Evolutionary conservation across 2,113 vertebrate genomes (phyloP).

Genomic region (Chaenocephalus aceratus): DNA sequence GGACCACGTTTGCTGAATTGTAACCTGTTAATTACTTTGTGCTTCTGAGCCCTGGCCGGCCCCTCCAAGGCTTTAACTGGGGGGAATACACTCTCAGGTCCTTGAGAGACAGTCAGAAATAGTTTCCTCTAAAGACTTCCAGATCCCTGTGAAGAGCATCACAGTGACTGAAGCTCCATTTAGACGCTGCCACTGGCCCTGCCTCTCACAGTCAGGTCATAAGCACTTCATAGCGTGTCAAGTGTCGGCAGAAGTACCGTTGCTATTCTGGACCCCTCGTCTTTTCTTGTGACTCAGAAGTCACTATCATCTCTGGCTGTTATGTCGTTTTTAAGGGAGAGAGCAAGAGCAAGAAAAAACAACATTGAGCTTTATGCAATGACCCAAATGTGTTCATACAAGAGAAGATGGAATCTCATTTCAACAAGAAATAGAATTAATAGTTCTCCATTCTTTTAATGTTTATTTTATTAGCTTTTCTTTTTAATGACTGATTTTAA

Average conservation of each 20-base stretch:
- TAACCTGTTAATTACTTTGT: conserved; percentile 63
- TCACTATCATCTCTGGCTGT: conserved; percentile 30
- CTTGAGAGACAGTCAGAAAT: conserved; percentile 60
- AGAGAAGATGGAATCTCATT: conserved; percentile 42
- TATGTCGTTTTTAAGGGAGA: neutral
- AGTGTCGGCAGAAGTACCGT: conserved; percentile 46
- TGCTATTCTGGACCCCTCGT: conserved; percentile 45
- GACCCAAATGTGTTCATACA: conserved; percentile 40
- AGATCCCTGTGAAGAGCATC: conserved; percentile 41
- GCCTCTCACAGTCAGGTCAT: conserved; percentile 58
- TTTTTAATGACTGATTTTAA: too few relatives aligned
- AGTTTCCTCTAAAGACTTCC: conserved; percentile 56
- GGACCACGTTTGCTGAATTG: conserved; percentile 36
- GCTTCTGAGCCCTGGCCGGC: conserved; percentile 13
- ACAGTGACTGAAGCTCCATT: conserved; percentile 55
- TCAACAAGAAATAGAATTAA: conserved; percentile 53
- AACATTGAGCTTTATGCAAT: neutral
- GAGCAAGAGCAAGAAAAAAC: neutral
- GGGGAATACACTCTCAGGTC: conserved; percentile 30
- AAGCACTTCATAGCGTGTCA: conserved; percentile 62
- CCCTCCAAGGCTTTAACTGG: conserved; percentile 55
- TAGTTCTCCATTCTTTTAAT: conserved; percentile 21
- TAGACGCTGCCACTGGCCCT: conserved; percentile 36
- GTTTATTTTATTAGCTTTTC: too few relatives aligned
- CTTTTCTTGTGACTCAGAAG: conserved; percentile 36